A percentile compares a stretch with the other conserved stretches of the same genome.
Conservation (phyloP, 2,113 vertebrate genomes). For the Albula goreensis region DNA sequence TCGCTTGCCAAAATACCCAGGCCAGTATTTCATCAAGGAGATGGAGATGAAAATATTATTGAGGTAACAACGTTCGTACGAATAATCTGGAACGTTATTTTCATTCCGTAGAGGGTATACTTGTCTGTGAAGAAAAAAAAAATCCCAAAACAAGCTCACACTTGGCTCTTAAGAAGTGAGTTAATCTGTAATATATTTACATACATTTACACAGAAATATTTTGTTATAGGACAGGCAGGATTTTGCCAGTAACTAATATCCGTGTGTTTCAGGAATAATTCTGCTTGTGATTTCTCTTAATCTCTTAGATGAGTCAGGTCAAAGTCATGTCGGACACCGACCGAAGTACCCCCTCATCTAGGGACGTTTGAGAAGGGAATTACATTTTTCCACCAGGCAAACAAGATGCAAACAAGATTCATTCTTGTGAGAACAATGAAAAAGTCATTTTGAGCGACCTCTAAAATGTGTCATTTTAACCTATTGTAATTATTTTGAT, state of each 20-base stretch:
- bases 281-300: conserved; percentile 31
- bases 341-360: conserved; percentile 28
- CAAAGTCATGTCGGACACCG: conserved; percentile 40
- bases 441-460: conserved; percentile 48
- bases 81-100: not conserved
- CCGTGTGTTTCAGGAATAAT: conserved; percentile 17
- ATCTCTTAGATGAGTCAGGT: conserved; percentile 38
- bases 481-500: conserved; percentile 30
- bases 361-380: conserved; percentile 29
- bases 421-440: conserved; percentile 19
- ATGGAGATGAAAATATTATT: conserved; percentile 6
- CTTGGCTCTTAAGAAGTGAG: not conserved
- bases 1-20: not conserved
- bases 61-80: not conserved
- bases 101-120: not conserved
- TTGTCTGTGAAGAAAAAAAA: no score
- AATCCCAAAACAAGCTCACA: not conserved
- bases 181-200: conserved; percentile 10
- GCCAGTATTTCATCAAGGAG: conserved; percentile 31
- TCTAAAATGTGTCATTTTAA: conserved; percentile 41
- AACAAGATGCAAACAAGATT: conserved; percentile 45
- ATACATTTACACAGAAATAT: conserved; percentile 3
- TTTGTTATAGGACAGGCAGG: not conserved
- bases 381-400: conserved; percentile 35
- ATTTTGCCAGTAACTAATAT: conserved; percentile 22